A percentile compares a stretch with the other conserved stretches of the same genome.
Evolutionary conservation across 2,797 vertebrate genomes (phyloP).

Genomic region (Kryptolebias ocellatus): DNA sequence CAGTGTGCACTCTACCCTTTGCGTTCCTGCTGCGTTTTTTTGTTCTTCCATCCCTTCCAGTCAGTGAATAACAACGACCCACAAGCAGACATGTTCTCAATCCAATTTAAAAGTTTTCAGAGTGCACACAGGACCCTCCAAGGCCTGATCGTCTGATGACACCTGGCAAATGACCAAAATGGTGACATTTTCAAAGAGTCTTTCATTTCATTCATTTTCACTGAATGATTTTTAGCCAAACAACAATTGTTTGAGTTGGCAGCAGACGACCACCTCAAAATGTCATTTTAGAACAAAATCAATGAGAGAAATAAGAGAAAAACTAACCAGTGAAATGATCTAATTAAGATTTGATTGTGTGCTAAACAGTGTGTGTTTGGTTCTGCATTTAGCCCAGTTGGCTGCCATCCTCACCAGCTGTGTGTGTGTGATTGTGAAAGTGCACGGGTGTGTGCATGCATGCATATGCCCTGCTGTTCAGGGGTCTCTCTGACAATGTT

Average conservation of each 20-base stretch:
- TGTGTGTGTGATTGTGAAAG: constrained; percentile 6
- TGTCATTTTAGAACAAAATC: constrained; percentile 7
- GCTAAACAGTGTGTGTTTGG: constrained; percentile 28
- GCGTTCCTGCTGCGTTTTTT: constrained; percentile 1
- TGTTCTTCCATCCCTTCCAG: constrained; percentile 33
- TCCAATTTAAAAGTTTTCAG: constrained; percentile 30
- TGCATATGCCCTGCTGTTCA: constrained; percentile 48
- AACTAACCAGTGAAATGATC: constrained; percentile 10
- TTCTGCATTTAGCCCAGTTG: constrained; percentile 23
- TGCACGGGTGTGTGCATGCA: constrained; percentile 9
- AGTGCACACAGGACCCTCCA: constrained; percentile 3
- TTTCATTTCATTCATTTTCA: constrained; percentile 28
- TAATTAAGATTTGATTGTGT: constrained; percentile 30
- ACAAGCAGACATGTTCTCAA: constrained; percentile 19
- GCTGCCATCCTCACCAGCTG: constrained; percentile 37
- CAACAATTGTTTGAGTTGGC: constrained; percentile 10
- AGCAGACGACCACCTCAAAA: constrained; percentile 9
- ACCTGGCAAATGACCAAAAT: constrained; percentile 28
- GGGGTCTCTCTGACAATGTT: constrained; percentile 54
- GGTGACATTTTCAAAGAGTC: constrained; percentile 28
- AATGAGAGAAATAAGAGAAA: background rate
- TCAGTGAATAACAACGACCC: constrained; percentile 39
- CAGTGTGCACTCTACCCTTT: constrained; percentile 4
- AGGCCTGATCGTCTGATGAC: constrained; percentile 39
- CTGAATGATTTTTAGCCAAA: constrained; percentile 26